phyloP scores from a whole-genome alignment of 2,113 vertebrate genomes.

The Vidua chalybeata region DNA sequence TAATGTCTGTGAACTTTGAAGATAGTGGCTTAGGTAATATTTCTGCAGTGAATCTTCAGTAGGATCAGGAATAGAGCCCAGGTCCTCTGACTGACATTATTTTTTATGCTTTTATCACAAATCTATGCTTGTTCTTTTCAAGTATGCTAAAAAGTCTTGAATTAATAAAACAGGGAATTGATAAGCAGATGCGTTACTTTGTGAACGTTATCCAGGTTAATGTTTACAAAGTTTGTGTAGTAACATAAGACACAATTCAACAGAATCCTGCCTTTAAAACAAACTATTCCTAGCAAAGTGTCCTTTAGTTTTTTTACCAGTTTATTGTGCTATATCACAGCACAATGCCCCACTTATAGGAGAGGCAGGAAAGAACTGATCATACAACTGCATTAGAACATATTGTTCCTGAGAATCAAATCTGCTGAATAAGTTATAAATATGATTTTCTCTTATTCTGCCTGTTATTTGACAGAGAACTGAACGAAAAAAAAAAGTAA shows the following conservation, averaged over 20 bases:
- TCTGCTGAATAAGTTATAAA: slow-evolving; percentile 38
- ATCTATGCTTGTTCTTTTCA: not conserved
- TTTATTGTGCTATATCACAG: slow-evolving; percentile 24
- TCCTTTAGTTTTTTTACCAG: slow-evolving; percentile 18
- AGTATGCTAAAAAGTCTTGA: not conserved
- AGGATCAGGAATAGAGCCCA: not conserved
- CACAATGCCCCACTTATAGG: slow-evolving; percentile 22
- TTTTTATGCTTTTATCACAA: not conserved
- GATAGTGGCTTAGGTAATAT: not conserved
- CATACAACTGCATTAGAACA: slow-evolving; percentile 32
- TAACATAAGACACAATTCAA: not conserved
- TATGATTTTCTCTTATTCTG: slow-evolving; percentile 10
- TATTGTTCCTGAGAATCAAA: not conserved
- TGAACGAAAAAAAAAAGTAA: not conserved
- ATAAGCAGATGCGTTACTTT: not conserved
- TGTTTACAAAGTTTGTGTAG: not conserved
- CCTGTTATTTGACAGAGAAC: not conserved
- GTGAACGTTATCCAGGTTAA: not conserved
- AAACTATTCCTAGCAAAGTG: slow-evolving; percentile 43
- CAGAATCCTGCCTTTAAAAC: slow-evolving; percentile 20
- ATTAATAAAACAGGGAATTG: not conserved
- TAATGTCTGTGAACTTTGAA: slow-evolving; percentile 56
- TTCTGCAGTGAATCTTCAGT: slow-evolving; percentile 19
- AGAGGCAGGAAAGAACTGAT: slow-evolving; percentile 49
- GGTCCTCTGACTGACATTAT: not conserved